phyloP scores from a whole-genome alignment of 2,888 invertebrate genomes.

The Tridacna crocea region DNA sequence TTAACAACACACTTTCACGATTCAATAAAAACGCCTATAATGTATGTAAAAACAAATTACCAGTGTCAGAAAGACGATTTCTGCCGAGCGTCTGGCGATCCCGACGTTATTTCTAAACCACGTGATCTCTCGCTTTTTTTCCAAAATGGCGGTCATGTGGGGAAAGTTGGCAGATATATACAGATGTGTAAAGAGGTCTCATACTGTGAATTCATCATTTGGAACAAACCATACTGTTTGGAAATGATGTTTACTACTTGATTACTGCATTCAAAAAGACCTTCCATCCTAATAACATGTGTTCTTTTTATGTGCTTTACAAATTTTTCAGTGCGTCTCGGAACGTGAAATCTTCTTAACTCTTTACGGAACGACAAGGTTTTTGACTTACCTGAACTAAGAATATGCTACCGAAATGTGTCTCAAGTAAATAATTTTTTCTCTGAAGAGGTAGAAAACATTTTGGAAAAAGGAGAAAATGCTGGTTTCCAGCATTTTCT shows the following conservation, averaged over 20 bases:
- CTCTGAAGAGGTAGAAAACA: too few species aligned
- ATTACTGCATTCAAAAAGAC: slow-evolving; percentile 22
- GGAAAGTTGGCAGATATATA: slow-evolving; percentile 26
- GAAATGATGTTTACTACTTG: slow-evolving; percentile 13
- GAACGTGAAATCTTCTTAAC: neutral
- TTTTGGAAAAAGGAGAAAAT: too few species aligned
- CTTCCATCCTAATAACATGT: slow-evolving; percentile 7
- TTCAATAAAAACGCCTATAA: slow-evolving; percentile 64
- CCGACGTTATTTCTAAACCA: slow-evolving; percentile 54
- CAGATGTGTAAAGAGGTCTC: slow-evolving; percentile 38
- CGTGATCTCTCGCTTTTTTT: slow-evolving; percentile 37
- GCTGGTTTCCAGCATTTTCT: too few species aligned
- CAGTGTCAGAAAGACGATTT: slow-evolving; percentile 58
- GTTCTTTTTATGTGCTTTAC: slow-evolving; percentile 1
- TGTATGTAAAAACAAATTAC: slow-evolving; percentile 66
- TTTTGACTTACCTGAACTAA: too few species aligned
- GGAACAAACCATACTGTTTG: slow-evolving; percentile 39
- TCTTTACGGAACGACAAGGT: too few species aligned
- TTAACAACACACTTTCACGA: slow-evolving; percentile 64
- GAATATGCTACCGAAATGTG: too few species aligned
- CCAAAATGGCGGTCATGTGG: slow-evolving; percentile 61
- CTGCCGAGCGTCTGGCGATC: slow-evolving; percentile 62
- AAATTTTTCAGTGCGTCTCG: neutral
- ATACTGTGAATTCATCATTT: slow-evolving; percentile 47
- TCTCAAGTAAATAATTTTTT: too few species aligned